These are phyloP conservation scores for Heliothis virescens DNA, from an alignment of 1,140 invertebrate genomes.

Conservation along the genomic window DNA sequence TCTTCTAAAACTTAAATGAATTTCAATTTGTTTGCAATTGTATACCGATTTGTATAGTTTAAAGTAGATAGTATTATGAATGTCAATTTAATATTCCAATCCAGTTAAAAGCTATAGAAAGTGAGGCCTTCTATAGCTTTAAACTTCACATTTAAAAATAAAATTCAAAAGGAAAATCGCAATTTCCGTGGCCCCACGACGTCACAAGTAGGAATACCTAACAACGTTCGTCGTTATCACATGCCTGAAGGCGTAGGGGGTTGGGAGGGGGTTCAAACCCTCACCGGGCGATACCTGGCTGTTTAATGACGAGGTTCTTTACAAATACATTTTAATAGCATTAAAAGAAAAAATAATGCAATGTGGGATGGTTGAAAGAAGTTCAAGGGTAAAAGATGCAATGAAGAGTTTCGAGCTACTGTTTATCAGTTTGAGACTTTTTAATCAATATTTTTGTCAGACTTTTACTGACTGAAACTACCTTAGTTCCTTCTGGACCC, in stretches of 20 bases:
- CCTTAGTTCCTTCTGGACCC: too few species aligned
- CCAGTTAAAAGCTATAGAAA: too few species aligned
- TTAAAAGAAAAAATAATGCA: conserved; percentile 7
- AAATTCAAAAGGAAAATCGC: background rate
- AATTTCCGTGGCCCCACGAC: background rate
- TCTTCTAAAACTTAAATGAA: too few species aligned
- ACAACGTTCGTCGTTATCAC: conserved; percentile 48
- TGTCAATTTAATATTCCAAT: too few species aligned
- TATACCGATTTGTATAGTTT: too few species aligned
- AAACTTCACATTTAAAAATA: background rate
- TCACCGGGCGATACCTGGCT: conserved; percentile 15
- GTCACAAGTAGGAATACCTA: conserved; percentile 31
- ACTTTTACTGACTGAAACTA: too few species aligned
- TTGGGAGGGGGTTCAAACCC: background rate
- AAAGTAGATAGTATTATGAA: too few species aligned
- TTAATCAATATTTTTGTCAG: too few species aligned
- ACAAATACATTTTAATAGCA: conserved; percentile 12
- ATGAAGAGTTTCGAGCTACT: too few species aligned
- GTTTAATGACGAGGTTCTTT: conserved; percentile 29
- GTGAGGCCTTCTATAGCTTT: background rate
- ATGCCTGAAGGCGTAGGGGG: conserved; percentile 34
- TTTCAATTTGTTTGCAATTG: too few species aligned
- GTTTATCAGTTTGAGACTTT: too few species aligned
- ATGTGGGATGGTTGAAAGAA: background rate
- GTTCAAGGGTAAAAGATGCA: background rate